These are phyloP conservation scores for Rhynchotus rufescens DNA, from an alignment of 2,797 vertebrate genomes.

Conservation along the genomic window DNA sequence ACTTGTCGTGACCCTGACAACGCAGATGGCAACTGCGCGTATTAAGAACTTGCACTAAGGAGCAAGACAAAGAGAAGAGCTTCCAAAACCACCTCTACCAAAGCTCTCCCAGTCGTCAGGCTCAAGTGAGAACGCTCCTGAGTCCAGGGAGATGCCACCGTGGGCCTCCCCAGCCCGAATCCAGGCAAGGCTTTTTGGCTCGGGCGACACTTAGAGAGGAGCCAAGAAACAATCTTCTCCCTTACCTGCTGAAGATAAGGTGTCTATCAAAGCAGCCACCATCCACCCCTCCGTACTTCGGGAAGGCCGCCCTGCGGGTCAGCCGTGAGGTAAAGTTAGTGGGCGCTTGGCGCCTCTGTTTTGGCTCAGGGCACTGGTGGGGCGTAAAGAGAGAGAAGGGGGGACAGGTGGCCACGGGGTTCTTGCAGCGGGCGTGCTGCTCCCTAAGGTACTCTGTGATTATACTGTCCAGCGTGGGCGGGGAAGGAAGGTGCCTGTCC, in stretches of 20 bases:
- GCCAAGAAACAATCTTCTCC: constrained; percentile 25
- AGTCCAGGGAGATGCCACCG: neutral
- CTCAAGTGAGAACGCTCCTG: neutral
- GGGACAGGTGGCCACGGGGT: constrained; percentile 98
- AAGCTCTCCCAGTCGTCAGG: neutral
- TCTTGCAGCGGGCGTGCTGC: constrained; percentile 98
- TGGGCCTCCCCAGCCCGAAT: neutral
- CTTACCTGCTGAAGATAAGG: constrained; percentile 98
- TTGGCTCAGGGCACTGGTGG: constrained; percentile 98
- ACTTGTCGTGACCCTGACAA: neutral
- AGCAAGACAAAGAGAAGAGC: neutral
- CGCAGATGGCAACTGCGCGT: neutral
- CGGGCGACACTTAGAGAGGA: neutral
- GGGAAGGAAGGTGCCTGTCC: constrained; percentile 96
- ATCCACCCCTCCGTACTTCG: constrained; percentile 97
- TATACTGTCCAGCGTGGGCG: constrained; percentile 96
- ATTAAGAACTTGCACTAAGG: neutral
- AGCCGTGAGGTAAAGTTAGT: constrained; percentile 96
- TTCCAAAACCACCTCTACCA: neutral
- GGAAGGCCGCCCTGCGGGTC: constrained; percentile 93
- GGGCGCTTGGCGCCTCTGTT: constrained; percentile 97
- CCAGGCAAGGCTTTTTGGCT: constrained; percentile 1
- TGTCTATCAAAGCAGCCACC: constrained; percentile 98
- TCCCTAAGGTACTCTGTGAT: constrained; percentile 99
- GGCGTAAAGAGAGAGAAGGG: constrained; percentile 99